phyloP scores from a whole-genome alignment of 2,888 invertebrate species.

The Tiphia femorata region DNA sequence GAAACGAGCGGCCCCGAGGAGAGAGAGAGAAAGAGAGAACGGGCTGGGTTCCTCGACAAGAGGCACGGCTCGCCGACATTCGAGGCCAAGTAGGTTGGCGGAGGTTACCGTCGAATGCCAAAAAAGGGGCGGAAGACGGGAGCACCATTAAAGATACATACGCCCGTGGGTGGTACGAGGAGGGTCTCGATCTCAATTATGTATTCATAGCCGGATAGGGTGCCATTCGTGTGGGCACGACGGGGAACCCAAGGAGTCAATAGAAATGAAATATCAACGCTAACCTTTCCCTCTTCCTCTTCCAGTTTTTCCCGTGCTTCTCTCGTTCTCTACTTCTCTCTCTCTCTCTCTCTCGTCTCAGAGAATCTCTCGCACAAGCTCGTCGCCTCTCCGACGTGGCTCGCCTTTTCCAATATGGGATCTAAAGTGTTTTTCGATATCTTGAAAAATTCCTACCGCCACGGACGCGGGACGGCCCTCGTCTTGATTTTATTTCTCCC shows the following conservation, averaged over 20 bases:
- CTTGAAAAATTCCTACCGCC: conserved; percentile 50
- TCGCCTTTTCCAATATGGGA: conserved; percentile 46
- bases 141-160: conserved; percentile 22
- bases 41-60: no score
- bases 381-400: conserved; percentile 7
- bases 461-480: conserved; percentile 21
- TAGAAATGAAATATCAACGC: conserved; percentile 58
- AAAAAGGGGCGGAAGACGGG: conserved; percentile 7
- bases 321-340: no score
- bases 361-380: no score
- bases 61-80: conserved; percentile 13
- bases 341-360: no score
- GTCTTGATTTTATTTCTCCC: conserved; percentile 43
- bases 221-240: not conserved
- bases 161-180: not conserved
- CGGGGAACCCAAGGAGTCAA: conserved; percentile 29
- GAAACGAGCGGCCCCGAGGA: no score
- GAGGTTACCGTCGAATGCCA: conserved; percentile 9
- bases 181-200: conserved; percentile 50
- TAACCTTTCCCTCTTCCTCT: conserved; percentile 24
- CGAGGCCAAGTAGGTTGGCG: not conserved
- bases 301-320: no score
- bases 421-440: conserved; percentile 59
- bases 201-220: conserved; percentile 48
- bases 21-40: no score